Base-by-base conservation (phyloP, 2,113 vertebrate species). In the Mastomys natalensis region DNA sequence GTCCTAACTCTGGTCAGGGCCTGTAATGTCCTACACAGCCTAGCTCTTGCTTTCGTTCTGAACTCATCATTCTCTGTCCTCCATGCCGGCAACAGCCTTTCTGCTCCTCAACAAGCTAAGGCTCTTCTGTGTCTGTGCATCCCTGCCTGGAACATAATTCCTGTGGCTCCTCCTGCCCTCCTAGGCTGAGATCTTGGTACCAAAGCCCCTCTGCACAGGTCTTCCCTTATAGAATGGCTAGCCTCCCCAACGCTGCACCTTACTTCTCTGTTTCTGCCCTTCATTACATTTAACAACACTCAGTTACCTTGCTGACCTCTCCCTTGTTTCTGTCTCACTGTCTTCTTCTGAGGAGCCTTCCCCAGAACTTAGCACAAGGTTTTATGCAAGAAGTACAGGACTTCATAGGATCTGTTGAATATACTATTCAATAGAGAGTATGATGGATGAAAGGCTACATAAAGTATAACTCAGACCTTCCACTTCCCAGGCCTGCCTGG, bases 251-350 rank as follows among this genome's bases (percentile, higher is more conserved):
- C 60, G 96, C 93, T 89, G 66, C 29, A 40, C 72, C 43, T 84
- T 21, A 3, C 76, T 43, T 66, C 84, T 55, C 70, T 90, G 4
- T 45, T 92, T 88, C 15, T 72, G 73, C 73, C 77, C 70, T 84
- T 82, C 12, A 45, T 0, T 34, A n/a, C 77, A 55, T n/a, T 80
- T 74, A 68, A 73, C 1, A n/a, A 43, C 8, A 48, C 21, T 73
- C n/a, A 31, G 13, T 88, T 51, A 62, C 5, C 48, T 45, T 88
- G 43, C 29, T 64, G 62, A 74, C 80, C 68, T 95, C 16, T 86
- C 73, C 94, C 70, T 68, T 95, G 24, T 86, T 93, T 96, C 19
- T 74, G 88, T 77, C 70, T 53, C 62, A 34, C 21, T n/a, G 34
- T 72, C 48, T 95, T 48, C 37, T 91, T 92, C 77, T 64, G 60